Evolutionary conservation across 2,113 vertebrate genomes (phyloP).

Genomic region (Hemibates koningsi): DNA sequence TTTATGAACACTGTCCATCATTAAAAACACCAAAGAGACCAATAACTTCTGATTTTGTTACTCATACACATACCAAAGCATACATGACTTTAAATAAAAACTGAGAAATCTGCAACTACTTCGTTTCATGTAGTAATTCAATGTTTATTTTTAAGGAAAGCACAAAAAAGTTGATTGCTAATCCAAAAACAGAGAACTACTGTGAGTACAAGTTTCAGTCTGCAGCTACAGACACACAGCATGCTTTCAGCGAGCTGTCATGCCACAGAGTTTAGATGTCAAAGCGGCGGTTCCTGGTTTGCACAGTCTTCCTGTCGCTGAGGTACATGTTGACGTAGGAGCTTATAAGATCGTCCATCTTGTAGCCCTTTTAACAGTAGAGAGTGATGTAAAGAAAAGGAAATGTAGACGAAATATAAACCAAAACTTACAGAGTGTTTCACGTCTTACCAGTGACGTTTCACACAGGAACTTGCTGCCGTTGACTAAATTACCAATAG

Average conservation of each 20-base stretch:
- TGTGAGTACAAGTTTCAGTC: neutral
- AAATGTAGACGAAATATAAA: neutral
- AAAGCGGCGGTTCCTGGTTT: conserved; percentile 56
- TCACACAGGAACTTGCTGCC: conserved; percentile 90
- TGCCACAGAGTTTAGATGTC: conserved; percentile 25
- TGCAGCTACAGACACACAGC: neutral
- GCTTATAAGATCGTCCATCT: conserved; percentile 95
- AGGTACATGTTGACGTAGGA: conserved; percentile 84
- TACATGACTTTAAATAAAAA: conserved; percentile 5
- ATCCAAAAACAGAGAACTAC: neutral
- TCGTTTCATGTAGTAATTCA: neutral
- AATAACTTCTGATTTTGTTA: neutral
- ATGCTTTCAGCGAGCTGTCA: neutral
- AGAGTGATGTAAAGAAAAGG: neutral
- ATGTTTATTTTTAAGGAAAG: neutral
- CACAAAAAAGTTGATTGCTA: neutral
- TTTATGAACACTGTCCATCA: neutral
- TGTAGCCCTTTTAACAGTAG: conserved; percentile 84
- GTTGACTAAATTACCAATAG: conserved; percentile 81
- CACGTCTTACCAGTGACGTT: conserved; percentile 85
- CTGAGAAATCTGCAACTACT: neutral
- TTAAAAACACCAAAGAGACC: neutral
- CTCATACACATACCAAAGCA: neutral
- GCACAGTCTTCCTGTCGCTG: conserved; percentile 60
- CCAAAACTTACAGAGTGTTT: neutral